phyloP scores from a whole-genome alignment of 1,140 invertebrate genomes.

The Drosophila lowei region DNA sequence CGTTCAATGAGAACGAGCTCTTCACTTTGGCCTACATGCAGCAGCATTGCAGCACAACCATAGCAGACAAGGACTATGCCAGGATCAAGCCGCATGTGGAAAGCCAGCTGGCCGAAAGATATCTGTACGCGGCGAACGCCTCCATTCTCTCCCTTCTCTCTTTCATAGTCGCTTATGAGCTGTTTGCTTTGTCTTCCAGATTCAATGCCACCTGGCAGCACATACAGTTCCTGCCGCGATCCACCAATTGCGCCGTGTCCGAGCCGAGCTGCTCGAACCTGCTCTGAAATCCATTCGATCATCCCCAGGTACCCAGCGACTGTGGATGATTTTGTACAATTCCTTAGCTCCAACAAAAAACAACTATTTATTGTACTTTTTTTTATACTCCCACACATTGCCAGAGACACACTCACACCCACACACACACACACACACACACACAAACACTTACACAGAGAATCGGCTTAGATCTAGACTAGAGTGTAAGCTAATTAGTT shows the following conservation, averaged over 20 bases:
- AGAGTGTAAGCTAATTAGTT: conserved; percentile 29
- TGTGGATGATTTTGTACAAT: conserved; percentile 55
- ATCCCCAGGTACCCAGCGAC: conserved; percentile 30
- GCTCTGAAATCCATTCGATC: conserved; percentile 49
- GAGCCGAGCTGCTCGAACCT: conserved; percentile 71
- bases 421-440: conserved; percentile 24
- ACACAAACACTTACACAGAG: conserved; percentile 16
- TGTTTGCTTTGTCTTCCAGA: conserved; percentile 45
- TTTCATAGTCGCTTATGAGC: neutral
- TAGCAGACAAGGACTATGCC: conserved; percentile 80
- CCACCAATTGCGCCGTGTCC: conserved; percentile 68
- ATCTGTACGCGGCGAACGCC: conserved; percentile 52
- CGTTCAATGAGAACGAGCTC: conserved; percentile 78
- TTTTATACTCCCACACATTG: conserved; percentile 48
- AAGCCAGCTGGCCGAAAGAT: conserved; percentile 69
- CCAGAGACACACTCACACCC: conserved; percentile 16
- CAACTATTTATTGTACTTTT: conserved; percentile 76
- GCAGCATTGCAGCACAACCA: conserved; percentile 75
- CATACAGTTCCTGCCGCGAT: conserved; percentile 76
- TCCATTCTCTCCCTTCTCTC: neutral
- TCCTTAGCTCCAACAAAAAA: conserved; percentile 32
- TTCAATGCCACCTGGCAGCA: conserved; percentile 82
- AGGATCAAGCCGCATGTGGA: conserved; percentile 79
- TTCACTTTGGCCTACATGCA: conserved; percentile 80
- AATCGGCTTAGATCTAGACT: conserved; percentile 36